Percentiles rank a stretch among this genome's conserved stretches.
Evolutionary conservation across 53 echinoderm and acorn worm species (phyloP).

Genomic region (Apostichopus leukothele): DNA sequence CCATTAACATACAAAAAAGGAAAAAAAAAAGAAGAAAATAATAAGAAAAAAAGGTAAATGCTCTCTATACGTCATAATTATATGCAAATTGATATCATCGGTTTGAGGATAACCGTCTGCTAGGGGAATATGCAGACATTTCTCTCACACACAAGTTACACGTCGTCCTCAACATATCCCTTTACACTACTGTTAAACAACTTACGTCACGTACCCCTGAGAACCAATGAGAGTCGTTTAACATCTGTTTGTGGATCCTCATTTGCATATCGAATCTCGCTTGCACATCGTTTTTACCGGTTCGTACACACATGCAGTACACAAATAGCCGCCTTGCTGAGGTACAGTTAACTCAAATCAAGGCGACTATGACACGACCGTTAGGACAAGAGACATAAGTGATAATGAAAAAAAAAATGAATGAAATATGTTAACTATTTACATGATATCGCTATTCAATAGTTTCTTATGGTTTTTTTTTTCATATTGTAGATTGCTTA

Average conservation of each 20-base stretch:
- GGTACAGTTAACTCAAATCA: too few species aligned
- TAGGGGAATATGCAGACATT: background rate
- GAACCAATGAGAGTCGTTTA: background rate
- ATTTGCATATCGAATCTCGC: background rate
- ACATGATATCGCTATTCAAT: background rate
- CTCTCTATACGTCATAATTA: background rate
- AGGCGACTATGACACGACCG: background rate
- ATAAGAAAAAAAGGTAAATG: background rate
- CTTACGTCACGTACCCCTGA: slow-evolving; percentile 11
- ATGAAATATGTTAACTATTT: background rate
- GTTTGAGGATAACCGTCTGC: background rate
- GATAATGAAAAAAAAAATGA: background rate
- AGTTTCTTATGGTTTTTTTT: background rate
- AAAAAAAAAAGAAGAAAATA: too few species aligned
- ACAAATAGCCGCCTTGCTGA: background rate
- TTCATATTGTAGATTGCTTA: background rate
- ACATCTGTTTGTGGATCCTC: background rate
- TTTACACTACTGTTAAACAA: background rate
- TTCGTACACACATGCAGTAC: background rate
- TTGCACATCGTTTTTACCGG: too few species aligned
- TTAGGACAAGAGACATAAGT: background rate
- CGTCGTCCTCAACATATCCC: background rate
- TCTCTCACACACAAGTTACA: slow-evolving; percentile 8
- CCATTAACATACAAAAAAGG: background rate
- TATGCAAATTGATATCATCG: background rate